Percentiles rank a stretch among this genome's conserved stretches.
Conservation (phyloP, 2,113 vertebrate genomes). For the Etia nguti region DNA sequence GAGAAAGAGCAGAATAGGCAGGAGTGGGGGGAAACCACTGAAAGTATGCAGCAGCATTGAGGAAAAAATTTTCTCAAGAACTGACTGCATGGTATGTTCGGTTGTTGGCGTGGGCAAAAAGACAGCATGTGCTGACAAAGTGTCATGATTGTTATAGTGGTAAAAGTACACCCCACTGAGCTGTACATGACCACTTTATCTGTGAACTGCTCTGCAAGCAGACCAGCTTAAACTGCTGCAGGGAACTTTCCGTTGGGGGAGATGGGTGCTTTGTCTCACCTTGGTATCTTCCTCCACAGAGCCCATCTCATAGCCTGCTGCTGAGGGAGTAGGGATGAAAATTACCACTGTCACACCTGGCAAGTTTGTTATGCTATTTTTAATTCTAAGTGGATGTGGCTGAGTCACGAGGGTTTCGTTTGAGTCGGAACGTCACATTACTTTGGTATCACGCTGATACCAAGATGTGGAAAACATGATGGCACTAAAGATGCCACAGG, state of each 20-base stretch:
- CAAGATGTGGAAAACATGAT: not conserved
- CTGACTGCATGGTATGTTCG: constrained; percentile 3
- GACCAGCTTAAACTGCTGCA: not conserved
- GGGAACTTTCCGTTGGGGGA: not conserved
- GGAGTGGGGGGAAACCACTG: not conserved
- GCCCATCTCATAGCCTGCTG: constrained; percentile 28
- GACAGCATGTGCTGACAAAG: not conserved
- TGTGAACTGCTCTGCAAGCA: not conserved
- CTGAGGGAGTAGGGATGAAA: constrained; percentile 44
- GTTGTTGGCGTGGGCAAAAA: constrained; percentile 15
- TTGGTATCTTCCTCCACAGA: not conserved
- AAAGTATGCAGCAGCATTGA: not conserved
- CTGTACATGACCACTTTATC: not conserved
- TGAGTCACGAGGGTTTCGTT: not conserved
- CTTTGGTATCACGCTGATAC: not conserved
- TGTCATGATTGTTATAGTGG: constrained; percentile 37
- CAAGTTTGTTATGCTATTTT: constrained; percentile 24
- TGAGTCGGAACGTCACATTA: not conserved
- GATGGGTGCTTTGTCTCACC: not conserved
- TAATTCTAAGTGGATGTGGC: not conserved
- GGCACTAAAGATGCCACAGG: not conserved
- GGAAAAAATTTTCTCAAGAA: not conserved
- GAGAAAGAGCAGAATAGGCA: not conserved
- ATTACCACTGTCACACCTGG: constrained; percentile 59
- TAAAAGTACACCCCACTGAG: constrained; percentile 11